Evolutionary conservation across 2,797 vertebrate species (phyloP), one percentile per base, ranked within the genome.

Genomic region (Lindbergichthys nudifrons): DNA sequence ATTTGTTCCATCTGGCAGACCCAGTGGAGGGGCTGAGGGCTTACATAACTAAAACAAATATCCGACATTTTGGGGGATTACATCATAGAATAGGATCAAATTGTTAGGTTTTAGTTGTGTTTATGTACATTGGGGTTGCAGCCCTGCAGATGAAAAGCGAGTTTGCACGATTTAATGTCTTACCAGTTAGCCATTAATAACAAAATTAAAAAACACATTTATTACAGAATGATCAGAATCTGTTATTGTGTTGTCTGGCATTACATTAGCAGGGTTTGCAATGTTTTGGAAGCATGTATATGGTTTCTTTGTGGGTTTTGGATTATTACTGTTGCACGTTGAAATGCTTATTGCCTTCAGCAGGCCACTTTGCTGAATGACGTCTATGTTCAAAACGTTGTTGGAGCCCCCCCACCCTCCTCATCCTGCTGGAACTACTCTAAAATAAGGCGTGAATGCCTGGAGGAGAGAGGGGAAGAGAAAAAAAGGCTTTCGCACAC

Each of bases 41-140:
- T 94, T 93, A 88, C 88, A 90, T 93, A 94, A 94, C 91, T 87
- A 86, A 92, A 91, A 92, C 88, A 92, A 92, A 92, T 89, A 92
- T 92, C 87, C 81, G 59, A 86, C 80, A 86, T 92, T 91, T 92
- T 83, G 57, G 67, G 73, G 79, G 64, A 81, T 92, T 89, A 92
- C 89, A 66, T 93, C 91, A 93, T 85, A 78, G 82, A 87, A 85
- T 50, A 56, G 76, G 87, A 85, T 88, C 64, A 75, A 68, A 82
- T 71, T 32, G 70, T 61, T 66, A 23, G 70, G 71, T 52, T 65
- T 72, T 43, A 23, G 65, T 52, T 60, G 72, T 19, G 47, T 74
- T 47, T 23, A 4, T 42, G 74, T 64, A 65, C 48, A 19, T 36
- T 19, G 41, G 68, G 77, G 78, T 45, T 32, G 41, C 50, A 50